phyloP scores from a whole-genome alignment of 1,140 invertebrate species.

The Zaprionus lachaisei region DNA sequence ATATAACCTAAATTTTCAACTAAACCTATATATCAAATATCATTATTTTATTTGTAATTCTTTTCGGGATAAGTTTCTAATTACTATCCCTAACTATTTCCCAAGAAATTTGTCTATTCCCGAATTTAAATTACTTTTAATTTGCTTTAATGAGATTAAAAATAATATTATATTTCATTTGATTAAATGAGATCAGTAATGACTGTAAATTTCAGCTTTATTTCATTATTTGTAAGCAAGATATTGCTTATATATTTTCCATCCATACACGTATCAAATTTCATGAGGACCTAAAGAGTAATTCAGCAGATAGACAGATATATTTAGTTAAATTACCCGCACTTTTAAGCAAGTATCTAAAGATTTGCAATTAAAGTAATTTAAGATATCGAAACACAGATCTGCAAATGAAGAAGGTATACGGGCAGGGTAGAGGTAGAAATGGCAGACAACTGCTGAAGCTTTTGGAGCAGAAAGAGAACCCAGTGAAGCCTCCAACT shows the following conservation, averaged over 20 bases:
- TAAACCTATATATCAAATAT: too few species aligned
- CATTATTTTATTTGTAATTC: too few species aligned
- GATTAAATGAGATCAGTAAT: not conserved
- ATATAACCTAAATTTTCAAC: too few species aligned
- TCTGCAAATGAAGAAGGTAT: not conserved
- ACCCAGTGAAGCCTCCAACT: not conserved
- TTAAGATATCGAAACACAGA: not conserved
- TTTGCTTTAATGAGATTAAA: not conserved
- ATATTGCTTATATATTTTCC: not conserved
- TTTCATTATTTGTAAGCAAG: not conserved
- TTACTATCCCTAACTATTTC: not conserved
- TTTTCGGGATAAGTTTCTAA: not conserved
- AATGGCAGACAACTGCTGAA: slow-evolving; percentile 13
- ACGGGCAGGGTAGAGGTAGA: not conserved
- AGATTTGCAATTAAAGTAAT: not conserved
- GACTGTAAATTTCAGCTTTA: not conserved
- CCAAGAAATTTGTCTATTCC: not conserved
- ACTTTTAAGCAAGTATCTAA: not conserved
- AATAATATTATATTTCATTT: not conserved
- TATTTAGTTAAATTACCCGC: not conserved
- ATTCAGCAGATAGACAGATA: not conserved
- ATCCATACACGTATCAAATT: not conserved
- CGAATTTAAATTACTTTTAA: not conserved
- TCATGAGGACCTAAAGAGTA: not conserved
- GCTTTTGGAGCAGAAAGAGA: not conserved